A percentile compares a stretch with the other conserved stretches of the same genome.
These are phyloP conservation scores for Rhea pennata DNA, from an alignment of 2,113 vertebrate species.

Conservation along the genomic window DNA sequence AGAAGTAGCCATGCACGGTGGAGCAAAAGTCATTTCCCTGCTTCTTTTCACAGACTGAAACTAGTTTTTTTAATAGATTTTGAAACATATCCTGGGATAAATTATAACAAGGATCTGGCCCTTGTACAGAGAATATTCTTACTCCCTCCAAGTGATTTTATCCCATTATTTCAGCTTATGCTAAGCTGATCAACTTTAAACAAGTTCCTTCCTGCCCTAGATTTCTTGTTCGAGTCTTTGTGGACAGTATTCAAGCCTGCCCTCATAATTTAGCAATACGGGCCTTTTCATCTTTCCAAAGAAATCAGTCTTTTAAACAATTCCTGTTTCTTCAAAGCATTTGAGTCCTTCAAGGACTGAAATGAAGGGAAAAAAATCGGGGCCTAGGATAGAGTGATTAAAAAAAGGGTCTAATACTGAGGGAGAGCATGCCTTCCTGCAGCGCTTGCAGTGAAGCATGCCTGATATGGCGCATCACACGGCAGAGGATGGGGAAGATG, in stretches of 20 bases:
- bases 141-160: not conserved
- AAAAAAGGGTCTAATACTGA: not conserved
- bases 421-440: not conserved
- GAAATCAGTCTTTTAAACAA: not conserved
- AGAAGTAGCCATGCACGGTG: fast-evolving
- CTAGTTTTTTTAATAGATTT: not conserved
- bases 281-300: not conserved
- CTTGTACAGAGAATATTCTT: not conserved
- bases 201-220: not conserved
- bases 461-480: fast-evolving
- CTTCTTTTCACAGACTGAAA: not conserved
- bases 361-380: not conserved
- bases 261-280: not conserved
- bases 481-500: not conserved
- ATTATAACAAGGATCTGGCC: not conserved
- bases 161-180: not conserved
- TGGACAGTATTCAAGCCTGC: not conserved
- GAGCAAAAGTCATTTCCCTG: not conserved
- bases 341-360: not conserved
- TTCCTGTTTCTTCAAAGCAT: not conserved
- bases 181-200: not conserved
- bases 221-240: not conserved
- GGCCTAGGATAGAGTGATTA: not conserved
- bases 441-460: fast-evolving
- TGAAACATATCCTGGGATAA: not conserved